Evolutionary conservation across 2,888 invertebrate genomes (phyloP).

Genomic region (Galerucella pusilla): DNA sequence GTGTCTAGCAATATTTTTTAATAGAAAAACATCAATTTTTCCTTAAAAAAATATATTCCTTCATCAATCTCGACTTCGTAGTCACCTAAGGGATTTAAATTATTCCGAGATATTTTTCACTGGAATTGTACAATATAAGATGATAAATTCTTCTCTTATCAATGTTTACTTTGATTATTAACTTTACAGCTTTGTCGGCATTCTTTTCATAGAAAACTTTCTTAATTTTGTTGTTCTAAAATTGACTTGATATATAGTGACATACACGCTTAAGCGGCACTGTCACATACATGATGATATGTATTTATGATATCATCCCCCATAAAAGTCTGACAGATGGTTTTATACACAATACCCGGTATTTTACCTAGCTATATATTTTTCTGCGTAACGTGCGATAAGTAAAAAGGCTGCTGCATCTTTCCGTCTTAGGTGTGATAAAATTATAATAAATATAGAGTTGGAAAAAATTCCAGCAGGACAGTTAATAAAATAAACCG

Average conservation of each 20-base stretch:
- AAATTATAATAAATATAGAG: neutral
- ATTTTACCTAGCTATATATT: neutral
- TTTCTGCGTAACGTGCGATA: constrained; percentile 8
- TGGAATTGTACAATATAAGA: constrained; percentile 26
- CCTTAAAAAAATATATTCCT: too few species aligned
- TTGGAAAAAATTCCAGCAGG: too few species aligned
- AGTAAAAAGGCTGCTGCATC: neutral
- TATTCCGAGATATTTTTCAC: constrained; percentile 24
- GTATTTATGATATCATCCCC: constrained; percentile 29
- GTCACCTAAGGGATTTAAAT: constrained; percentile 4
- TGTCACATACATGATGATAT: constrained; percentile 8
- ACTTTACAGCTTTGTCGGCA: constrained; percentile 42
- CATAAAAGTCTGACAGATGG: constrained; percentile 19
- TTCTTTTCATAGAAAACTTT: constrained; percentile 39
- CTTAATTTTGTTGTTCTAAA: constrained; percentile 38
- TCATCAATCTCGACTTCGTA: too few species aligned
- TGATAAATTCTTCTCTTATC: constrained; percentile 49
- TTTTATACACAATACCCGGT: neutral
- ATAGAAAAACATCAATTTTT: too few species aligned
- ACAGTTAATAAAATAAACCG: too few species aligned
- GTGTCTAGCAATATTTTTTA: too few species aligned
- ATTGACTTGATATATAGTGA: constrained; percentile 42
- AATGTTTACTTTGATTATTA: constrained; percentile 47
- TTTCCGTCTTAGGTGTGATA: neutral
- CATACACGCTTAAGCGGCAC: constrained; percentile 25